Evolutionary conservation across 2,888 invertebrate species (phyloP).

Genomic region (Caenorhabditis japonica): DNA sequence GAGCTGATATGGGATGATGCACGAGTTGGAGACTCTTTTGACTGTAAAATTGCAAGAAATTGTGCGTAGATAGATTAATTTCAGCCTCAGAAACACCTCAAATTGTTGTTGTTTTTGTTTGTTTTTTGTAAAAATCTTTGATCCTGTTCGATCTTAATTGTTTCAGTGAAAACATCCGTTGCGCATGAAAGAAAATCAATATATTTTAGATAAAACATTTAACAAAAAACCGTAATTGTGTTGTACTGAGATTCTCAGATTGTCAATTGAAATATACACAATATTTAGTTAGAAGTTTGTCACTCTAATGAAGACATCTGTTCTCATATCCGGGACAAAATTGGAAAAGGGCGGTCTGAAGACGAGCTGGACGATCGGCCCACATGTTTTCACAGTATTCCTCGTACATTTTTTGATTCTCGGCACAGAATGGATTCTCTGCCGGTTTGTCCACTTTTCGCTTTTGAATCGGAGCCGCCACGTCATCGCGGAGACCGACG

Average conservation of each 20-base stretch:
- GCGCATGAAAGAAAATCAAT: no score
- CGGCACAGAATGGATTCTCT: slow-evolving; percentile 17
- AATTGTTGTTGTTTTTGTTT: no score
- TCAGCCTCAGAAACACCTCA: no score
- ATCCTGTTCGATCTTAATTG: no score
- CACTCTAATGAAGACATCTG: slow-evolving; percentile 33
- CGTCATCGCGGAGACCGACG: slow-evolving; percentile 42
- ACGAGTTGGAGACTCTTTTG: slow-evolving; percentile 42
- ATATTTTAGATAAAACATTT: no score
- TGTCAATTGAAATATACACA: slow-evolving; percentile 15
- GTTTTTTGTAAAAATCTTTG: no score
- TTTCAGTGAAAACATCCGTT: no score
- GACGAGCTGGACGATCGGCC: slow-evolving; percentile 25
- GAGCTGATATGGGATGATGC: slow-evolving; percentile 82
- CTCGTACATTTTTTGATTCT: slow-evolving; percentile 25
- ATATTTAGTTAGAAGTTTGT: no score
- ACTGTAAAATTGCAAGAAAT: slow-evolving; percentile 39
- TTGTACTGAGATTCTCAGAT: slow-evolving; percentile 21
- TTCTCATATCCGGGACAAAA: slow-evolving; percentile 47
- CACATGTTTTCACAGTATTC: slow-evolving; percentile 34
- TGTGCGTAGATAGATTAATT: slow-evolving; percentile 1
- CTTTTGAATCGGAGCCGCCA: slow-evolving; percentile 16
- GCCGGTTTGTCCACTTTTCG: slow-evolving; percentile 24
- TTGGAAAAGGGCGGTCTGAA: slow-evolving; percentile 29
- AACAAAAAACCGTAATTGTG: slow-evolving; percentile 7